phyloP scores from a whole-genome alignment of 2,888 invertebrate genomes.

The Mythimna albipuncta region DNA sequence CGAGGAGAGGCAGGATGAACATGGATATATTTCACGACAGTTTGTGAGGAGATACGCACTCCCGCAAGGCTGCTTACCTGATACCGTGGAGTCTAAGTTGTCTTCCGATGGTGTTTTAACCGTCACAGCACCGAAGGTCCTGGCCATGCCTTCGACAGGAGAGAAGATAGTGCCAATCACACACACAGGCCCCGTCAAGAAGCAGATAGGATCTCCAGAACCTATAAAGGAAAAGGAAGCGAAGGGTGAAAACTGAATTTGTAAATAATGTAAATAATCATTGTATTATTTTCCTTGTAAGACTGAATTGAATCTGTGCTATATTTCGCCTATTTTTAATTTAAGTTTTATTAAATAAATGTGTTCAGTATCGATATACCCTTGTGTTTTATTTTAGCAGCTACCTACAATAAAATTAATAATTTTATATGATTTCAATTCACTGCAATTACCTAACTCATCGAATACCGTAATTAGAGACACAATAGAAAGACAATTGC shows the following conservation, averaged over 20 bases:
- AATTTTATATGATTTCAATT: too few species aligned
- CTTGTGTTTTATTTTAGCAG: slow-evolving; percentile 19
- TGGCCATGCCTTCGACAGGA: slow-evolving; percentile 82
- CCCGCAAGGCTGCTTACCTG: slow-evolving; percentile 93
- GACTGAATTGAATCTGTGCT: slow-evolving; percentile 73
- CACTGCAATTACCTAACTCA: too few species aligned
- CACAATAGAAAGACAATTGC: too few species aligned
- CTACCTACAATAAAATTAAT: neutral
- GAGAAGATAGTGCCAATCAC: slow-evolving; percentile 91
- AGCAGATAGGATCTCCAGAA: slow-evolving; percentile 69
- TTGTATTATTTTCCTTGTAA: slow-evolving; percentile 61
- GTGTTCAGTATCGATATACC: neutral
- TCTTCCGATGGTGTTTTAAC: slow-evolving; percentile 95
- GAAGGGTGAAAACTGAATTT: slow-evolving; percentile 36
- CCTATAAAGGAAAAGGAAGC: neutral
- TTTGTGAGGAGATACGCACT: slow-evolving; percentile 94
- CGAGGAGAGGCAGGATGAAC: slow-evolving; percentile 93
- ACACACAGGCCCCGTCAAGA: slow-evolving; percentile 90
- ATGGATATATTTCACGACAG: slow-evolving; percentile 93
- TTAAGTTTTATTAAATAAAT: slow-evolving; percentile 53
- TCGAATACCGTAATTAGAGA: too few species aligned
- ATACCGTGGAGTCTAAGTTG: slow-evolving; percentile 93
- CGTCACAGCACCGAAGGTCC: slow-evolving; percentile 92
- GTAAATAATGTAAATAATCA: slow-evolving; percentile 40
- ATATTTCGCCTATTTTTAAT: slow-evolving; percentile 47